phyloP scores from a whole-genome alignment of 2,113 vertebrate species.

The Conger conger region DNA sequence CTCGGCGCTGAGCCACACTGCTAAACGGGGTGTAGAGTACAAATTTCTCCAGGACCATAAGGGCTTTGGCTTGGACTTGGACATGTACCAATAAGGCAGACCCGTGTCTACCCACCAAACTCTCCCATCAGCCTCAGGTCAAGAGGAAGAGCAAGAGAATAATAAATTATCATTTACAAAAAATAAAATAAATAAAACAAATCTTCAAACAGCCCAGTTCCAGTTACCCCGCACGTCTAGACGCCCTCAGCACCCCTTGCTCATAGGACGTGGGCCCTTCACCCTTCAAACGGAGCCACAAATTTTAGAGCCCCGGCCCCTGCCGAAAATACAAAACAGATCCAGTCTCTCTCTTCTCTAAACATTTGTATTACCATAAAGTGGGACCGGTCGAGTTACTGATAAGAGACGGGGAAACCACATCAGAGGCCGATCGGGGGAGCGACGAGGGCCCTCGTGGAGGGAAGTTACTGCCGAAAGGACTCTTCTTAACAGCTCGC shows the following conservation, averaged over 20 bases:
- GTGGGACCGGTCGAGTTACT: slow-evolving; percentile 55
- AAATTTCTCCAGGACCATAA: background rate
- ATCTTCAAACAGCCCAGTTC: slow-evolving; percentile 18
- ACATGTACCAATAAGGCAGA: background rate
- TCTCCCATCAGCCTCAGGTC: background rate
- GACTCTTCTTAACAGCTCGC: slow-evolving; percentile 69
- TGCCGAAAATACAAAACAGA: slow-evolving; percentile 32
- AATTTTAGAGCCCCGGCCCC: slow-evolving; percentile 22
- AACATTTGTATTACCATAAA: slow-evolving; percentile 50
- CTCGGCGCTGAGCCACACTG: no score
- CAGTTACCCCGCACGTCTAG: slow-evolving; percentile 24
- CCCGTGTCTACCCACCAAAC: background rate
- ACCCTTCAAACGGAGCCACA: slow-evolving; percentile 30
- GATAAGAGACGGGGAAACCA: slow-evolving; percentile 58
- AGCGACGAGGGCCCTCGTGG: slow-evolving; percentile 51
- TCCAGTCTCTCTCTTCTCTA: slow-evolving; percentile 37
- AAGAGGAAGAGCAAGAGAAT: background rate
- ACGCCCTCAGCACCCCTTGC: slow-evolving; percentile 39
- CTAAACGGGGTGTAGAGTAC: background rate
- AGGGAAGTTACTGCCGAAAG: slow-evolving; percentile 60
- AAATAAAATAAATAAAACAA: background rate
- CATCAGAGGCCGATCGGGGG: slow-evolving; percentile 61
- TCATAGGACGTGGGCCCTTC: slow-evolving; percentile 26
- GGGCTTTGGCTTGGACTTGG: background rate
- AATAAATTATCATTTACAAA: background rate